Evolutionary conservation across 2,888 invertebrate genomes (phyloP), one percentile per base, ranked within the genome.

Genomic region (Pyralis farinalis): DNA sequence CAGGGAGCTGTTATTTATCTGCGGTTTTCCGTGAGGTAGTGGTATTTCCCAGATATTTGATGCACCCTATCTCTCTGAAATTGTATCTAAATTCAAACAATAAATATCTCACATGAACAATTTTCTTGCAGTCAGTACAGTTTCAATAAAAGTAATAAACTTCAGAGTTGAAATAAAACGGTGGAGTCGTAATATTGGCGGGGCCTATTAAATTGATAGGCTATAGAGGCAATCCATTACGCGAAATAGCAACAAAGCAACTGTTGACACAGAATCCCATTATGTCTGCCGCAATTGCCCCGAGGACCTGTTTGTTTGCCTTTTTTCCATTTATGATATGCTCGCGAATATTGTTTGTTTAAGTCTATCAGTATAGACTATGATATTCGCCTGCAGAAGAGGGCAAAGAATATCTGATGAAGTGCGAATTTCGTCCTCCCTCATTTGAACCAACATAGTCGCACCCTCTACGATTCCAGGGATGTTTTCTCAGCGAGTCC

Each of bases 151-250:
- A 63, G 66, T 64, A 73, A 78, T 81, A 78, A 80, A 77, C 66
- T 71, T 70, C 58, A n/a, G 61, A 70, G 70, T 76, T 67, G 75
- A 70, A 80, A 79, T 80, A 75, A 79, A 78, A 80, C 74, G 70
- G 67, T 63, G 66, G 64, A 67, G 64, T 55, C 55, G 66, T 64
- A 58, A 57, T 64, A 58, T 62, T 59, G 58, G 58, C 64, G 56
- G 72, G 16, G 68, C 63, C 68, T 72, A 71, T 71, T 77, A 74
- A 79, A 82, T 80, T 80, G 76, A 79, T 80, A 69, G 77, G 59
- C 70, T 60, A 59, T 60, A 60, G 58, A 57, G 49, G 53, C 64
- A 57, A 63, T 71, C 59, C 60, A 72, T 77, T 75, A 78, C 59
- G 61, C 51, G 54, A 59, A 60, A 58, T 58, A 52, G 61, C 63